These are phyloP conservation scores for Bellardia bayeri DNA, from an alignment of 2,888 invertebrate genomes.

Conservation along the genomic window DNA sequence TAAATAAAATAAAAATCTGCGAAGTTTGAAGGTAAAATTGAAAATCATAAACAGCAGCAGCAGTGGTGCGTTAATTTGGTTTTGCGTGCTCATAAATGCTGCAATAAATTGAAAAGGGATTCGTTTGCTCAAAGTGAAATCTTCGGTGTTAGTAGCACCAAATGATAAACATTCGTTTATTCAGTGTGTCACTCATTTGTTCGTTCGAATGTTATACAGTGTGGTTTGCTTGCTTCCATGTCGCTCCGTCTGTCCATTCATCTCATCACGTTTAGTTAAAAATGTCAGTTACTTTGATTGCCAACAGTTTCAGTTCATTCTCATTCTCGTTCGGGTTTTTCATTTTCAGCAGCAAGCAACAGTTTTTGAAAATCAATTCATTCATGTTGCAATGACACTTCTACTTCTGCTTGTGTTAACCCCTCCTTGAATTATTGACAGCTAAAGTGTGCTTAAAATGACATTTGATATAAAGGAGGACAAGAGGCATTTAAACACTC, in stretches of 20 bases:
- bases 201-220: slow-evolving; percentile 47
- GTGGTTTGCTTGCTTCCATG: slow-evolving; percentile 21
- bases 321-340: not conserved
- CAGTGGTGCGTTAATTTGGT: slow-evolving; percentile 71
- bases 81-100: slow-evolving; percentile 67
- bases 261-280: slow-evolving; percentile 67
- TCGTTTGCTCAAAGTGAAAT: slow-evolving; percentile 56
- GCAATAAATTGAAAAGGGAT: slow-evolving; percentile 63
- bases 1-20: slow-evolving; percentile 39
- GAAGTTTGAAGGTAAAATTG: slow-evolving; percentile 53
- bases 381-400: slow-evolving; percentile 68
- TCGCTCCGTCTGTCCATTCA: slow-evolving; percentile 14
- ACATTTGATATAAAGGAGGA: slow-evolving; percentile 63
- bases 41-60: slow-evolving; percentile 63
- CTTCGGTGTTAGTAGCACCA: slow-evolving; percentile 64
- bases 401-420: slow-evolving; percentile 53
- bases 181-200: slow-evolving; percentile 58
- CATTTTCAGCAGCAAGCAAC: slow-evolving; percentile 31
- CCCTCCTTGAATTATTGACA: slow-evolving; percentile 70
- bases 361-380: slow-evolving; percentile 70
- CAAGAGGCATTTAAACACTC: slow-evolving; percentile 31
- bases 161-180: slow-evolving; percentile 66
- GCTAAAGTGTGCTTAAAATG: slow-evolving; percentile 71
- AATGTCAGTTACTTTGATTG: slow-evolving; percentile 71
- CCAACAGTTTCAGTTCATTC: slow-evolving; percentile 47